Evolutionary conservation across 2,797 vertebrate genomes (phyloP).

Genomic region (Siniperca obscura): DNA sequence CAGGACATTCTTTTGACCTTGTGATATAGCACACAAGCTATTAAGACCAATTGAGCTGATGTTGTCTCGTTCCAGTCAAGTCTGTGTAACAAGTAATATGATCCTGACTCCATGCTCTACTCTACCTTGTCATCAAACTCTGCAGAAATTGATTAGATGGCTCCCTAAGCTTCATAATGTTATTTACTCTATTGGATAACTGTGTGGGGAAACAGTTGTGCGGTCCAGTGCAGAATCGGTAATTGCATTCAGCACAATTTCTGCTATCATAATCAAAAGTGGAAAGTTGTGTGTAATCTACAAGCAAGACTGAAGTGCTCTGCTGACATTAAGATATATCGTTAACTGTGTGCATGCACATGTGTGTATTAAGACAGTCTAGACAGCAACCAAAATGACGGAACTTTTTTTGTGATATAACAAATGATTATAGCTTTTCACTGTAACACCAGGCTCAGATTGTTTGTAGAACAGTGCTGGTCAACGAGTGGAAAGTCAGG

Average conservation of each 20-base stretch:
- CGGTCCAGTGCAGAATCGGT: constrained; percentile 58
- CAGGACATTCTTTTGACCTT: constrained; percentile 54
- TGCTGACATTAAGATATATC: constrained; percentile 55
- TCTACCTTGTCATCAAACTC: constrained; percentile 80
- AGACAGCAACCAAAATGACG: neutral
- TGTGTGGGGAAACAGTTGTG: constrained; percentile 71
- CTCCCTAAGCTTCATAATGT: constrained; percentile 78
- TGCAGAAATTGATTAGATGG: constrained; percentile 80
- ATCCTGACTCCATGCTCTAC: constrained; percentile 74
- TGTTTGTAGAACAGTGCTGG: neutral
- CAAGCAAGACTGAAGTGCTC: constrained; percentile 46
- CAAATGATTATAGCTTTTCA: constrained; percentile 2
- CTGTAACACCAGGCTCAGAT: neutral
- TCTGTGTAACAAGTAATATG: constrained; percentile 66
- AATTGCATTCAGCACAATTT: constrained; percentile 83
- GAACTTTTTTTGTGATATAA: neutral
- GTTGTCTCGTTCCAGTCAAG: constrained; percentile 54
- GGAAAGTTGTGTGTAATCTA: constrained; percentile 67
- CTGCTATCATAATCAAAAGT: constrained; percentile 82
- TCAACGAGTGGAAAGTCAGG: neutral
- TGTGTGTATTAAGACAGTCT: constrained; percentile 16
- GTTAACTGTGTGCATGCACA: constrained; percentile 13
- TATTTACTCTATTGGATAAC: constrained; percentile 83
- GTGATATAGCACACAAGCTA: constrained; percentile 47
- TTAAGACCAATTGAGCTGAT: constrained; percentile 59